Base-by-base conservation (phyloP, 2,113 vertebrate genomes). In the Cyanoramphus novaezelandiae region DNA sequence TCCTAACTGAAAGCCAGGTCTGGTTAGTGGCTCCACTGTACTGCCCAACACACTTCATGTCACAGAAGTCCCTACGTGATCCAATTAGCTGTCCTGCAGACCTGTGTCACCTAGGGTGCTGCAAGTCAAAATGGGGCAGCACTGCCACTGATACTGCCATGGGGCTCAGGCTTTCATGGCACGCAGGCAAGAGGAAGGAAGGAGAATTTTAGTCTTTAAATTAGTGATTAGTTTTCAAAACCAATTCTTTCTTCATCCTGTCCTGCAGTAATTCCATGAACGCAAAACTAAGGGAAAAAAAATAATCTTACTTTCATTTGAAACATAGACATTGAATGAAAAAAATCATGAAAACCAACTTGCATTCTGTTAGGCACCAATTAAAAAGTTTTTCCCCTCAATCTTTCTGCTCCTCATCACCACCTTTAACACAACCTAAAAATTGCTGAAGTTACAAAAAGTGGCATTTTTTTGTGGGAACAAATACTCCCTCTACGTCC, bases 161-260 rank as follows among this genome's bases (percentile, higher is more conserved):
- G 2, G 8, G 9, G 59, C 79, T 85, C 2, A 0, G 67, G 39
- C n/a, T 79, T 55, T 44, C 49, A 37, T 0, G 0, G 27, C n/a
- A 63, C 29, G 28, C 24, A 29, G 11, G 19, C 69, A 65, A 55
- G 59, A 33, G 16, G 1, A 8, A 87, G 52, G 24, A 50, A 67
- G 19, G 67, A 60, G 17, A 76, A 79, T 50, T 50, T 37, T 37
- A 5, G 50, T 70, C 28, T 74, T 82, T 62, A 37, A 74, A 53
- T 39, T 35, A 59, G 25, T 21, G 5, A 57, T 16, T 2, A 1
- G 37, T 86, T 86, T 82, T 79, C 71, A 82, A 86, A 91, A 76
- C 3, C 6, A 25, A 20, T 7, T 68, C 31, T 28, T 89, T 70
- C 9, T 72, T 69, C 44, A 8, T 72, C 39, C 24, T 35, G 24